Base-by-base conservation (phyloP, 2,797 vertebrate species). In the Eupleurogrammus muticus region DNA sequence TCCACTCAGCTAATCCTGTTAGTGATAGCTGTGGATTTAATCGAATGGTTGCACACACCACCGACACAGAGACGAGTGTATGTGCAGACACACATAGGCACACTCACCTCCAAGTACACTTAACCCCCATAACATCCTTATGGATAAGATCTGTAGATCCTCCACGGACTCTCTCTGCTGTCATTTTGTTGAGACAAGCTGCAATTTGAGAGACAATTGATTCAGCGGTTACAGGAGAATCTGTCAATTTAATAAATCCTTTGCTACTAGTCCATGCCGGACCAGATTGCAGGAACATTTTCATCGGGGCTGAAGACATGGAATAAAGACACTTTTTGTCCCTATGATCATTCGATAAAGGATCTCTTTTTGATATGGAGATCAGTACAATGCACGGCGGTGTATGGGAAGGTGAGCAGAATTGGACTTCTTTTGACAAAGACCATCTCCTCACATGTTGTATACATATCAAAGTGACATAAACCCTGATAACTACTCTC, bases 1-100 rank as follows among this genome's bases (percentile, higher is more conserved):
- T 93, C 92, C 91, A 91, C 88, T 93, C 88, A 88, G 89, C 86
- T 92, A 92, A 92, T 92, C 88, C 87, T 80, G 89, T 93, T 93
- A 91, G 88, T 86, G 90, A 93, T 90, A 91, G 90, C 85, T 84
- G 84, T 83, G 86, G 91, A 77, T 91, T 91, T 90, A 93, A 94
- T 94, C 90, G 89, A 93, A 87, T 92, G 81, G 83, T 88, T 90
- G 87, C 77, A 80, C 89, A 88, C 86, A 78, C 65, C 57, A 77
- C 63, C 78, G 73, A 80, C 61, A 72, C 77, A 1, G 58, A 72
- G 66, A 84, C 71, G 66, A 83, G 77, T 50, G 51, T 69, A 58
- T 38, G 51, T 50, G 51, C 13, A 44, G 40, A 36, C 65, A 47
- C 67, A 42, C 66, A 70, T 48, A 47, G 49, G 46, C 59, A 70